These are phyloP conservation scores for Columba livia DNA, from an alignment of 2,113 vertebrate genomes.

Conservation along the genomic window DNA sequence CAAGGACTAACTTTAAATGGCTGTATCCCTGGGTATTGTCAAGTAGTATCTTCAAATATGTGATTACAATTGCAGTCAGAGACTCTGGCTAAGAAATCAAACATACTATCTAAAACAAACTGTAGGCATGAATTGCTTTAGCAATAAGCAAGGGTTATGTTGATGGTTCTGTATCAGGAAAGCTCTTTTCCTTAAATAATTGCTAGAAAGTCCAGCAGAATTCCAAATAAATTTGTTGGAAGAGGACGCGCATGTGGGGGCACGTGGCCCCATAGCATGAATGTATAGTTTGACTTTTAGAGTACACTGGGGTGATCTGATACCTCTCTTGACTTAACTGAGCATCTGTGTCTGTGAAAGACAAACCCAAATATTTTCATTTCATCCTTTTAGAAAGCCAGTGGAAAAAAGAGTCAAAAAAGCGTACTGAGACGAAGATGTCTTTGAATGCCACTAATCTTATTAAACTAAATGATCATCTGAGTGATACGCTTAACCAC, in stretches of 20 bases:
- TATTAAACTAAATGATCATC: neutral
- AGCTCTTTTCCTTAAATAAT: neutral
- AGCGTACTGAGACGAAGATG: neutral
- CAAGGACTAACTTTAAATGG: neutral
- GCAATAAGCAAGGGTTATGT: neutral
- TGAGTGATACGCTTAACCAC: neutral
- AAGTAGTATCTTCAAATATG: neutral
- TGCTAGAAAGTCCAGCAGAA: neutral
- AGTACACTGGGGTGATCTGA: neutral
- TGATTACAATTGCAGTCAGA: neutral
- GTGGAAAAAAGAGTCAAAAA: conserved; percentile 23
- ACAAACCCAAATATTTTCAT: neutral
- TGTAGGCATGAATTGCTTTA: neutral
- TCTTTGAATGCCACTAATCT: neutral
- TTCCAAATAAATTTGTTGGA: neutral
- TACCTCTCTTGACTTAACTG: neutral
- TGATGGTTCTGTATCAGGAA: neutral
- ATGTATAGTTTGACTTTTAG: neutral
- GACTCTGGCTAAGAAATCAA: neutral
- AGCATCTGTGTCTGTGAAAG: neutral
- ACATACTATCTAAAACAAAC: neutral
- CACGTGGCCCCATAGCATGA: fast-evolving
- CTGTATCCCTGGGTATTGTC: neutral
- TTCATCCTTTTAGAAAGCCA: conserved; percentile 28
- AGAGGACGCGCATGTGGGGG: neutral